phyloP scores from a whole-genome alignment of 2,888 invertebrate genomes.

The Phytoseiulus persimilis region DNA sequence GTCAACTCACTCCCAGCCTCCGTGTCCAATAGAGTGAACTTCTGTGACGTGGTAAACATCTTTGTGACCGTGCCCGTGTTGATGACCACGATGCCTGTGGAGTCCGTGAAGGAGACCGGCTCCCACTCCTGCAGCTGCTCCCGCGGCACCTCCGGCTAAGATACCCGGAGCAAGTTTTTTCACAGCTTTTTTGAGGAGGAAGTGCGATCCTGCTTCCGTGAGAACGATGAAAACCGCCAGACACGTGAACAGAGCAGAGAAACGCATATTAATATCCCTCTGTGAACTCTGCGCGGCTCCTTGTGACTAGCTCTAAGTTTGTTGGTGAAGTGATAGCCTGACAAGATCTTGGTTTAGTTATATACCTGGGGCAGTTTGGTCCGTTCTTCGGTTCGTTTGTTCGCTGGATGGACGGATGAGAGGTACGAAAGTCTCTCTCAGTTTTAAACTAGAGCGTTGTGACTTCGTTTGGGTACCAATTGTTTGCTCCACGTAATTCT shows the following conservation, averaged over 20 bases:
- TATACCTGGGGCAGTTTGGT: neutral
- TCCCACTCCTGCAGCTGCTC: slow-evolving; percentile 20
- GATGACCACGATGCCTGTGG: neutral
- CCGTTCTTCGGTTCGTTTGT: neutral
- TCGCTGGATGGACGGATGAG: too few relatives aligned
- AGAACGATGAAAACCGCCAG: neutral
- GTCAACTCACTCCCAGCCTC: neutral
- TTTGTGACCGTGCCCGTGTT: slow-evolving; percentile 7
- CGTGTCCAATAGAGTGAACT: neutral
- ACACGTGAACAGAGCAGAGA: neutral
- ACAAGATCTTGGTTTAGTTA: neutral
- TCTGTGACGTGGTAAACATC: neutral
- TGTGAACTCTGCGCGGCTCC: neutral
- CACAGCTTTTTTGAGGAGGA: neutral
- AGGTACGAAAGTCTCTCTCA: too few relatives aligned
- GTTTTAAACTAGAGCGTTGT: neutral
- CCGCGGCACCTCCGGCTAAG: slow-evolving; percentile 13
- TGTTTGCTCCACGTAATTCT: neutral
- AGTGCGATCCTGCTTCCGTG: neutral
- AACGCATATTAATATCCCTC: neutral
- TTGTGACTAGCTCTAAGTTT: neutral
- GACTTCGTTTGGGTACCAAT: neutral
- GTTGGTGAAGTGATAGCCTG: neutral
- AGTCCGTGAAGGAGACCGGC: slow-evolving; percentile 5
- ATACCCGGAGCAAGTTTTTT: slow-evolving; percentile 14